phyloP scores from a whole-genome alignment of 2,888 invertebrate genomes.

The Andrena marginata region DNA sequence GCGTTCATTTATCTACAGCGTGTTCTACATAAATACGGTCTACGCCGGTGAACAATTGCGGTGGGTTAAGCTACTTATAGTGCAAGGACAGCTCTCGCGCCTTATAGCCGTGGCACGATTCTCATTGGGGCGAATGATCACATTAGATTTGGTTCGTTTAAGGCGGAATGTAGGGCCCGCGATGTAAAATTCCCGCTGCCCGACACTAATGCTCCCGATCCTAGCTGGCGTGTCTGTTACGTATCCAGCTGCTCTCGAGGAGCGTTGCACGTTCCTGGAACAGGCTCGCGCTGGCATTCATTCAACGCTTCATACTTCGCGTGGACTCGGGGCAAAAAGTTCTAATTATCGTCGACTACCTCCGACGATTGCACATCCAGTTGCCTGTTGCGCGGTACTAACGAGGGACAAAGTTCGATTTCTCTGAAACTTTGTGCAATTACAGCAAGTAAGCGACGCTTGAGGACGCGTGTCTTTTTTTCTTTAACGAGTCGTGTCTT shows the following conservation, averaged over 20 bases:
- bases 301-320: slow-evolving; percentile 36
- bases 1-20: not conserved
- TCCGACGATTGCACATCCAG: slow-evolving; percentile 42
- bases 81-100: slow-evolving; percentile 40
- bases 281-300: slow-evolving; percentile 32
- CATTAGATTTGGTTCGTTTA: slow-evolving; percentile 66
- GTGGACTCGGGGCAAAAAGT: slow-evolving; percentile 19
- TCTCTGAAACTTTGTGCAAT: slow-evolving; percentile 32
- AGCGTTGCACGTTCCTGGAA: slow-evolving; percentile 25
- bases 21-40: slow-evolving; percentile 5
- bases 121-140: slow-evolving; percentile 63
- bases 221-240: slow-evolving; percentile 23
- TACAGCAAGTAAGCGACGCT: slow-evolving; percentile 12
- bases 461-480: not conserved
- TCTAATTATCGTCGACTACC: slow-evolving; percentile 41
- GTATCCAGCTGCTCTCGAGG: slow-evolving; percentile 19
- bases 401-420: slow-evolving; percentile 46
- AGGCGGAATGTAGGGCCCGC: slow-evolving; percentile 58
- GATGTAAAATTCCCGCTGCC: slow-evolving; percentile 48
- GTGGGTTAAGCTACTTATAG: slow-evolving; percentile 19
- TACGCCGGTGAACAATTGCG: slow-evolving; percentile 4
- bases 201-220: slow-evolving; percentile 24
- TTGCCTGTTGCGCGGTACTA: slow-evolving; percentile 31
- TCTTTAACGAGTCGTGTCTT: slow-evolving; percentile 4
- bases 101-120: slow-evolving; percentile 41